Evolutionary conservation across 2,113 vertebrate genomes (phyloP), one percentile per base, ranked within the genome.

Genomic region (Myotis davidii): DNA sequence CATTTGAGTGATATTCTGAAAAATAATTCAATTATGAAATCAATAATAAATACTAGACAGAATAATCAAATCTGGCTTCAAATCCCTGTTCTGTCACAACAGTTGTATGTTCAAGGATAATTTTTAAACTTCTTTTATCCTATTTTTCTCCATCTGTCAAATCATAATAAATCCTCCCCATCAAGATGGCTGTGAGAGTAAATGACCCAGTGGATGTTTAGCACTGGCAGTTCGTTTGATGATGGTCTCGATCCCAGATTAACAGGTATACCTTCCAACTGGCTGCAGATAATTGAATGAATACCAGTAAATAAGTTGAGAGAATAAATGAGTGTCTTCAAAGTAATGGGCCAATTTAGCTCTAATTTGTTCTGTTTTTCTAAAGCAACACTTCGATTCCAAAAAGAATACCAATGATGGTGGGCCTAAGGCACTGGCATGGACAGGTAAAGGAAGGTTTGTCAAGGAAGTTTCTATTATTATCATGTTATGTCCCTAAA

Each of bases 381-480:
- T 88, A 45, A 88, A 37, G 42, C 29, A 67, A 0, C 25, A 14
- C 17, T 9, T 56, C 11, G 42, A 1, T 48, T 81, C 10, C 52
- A 50, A 83, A 64, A 59, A 13, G 6, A 45, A 17, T 4, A 54
- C 2, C 3, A 37, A 0, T 39, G 32, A 29, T 34, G 20, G n/a
- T 34, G 1, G 39, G 2, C 27, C 6, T 67, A 39, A n/a, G 12
- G 18, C 3, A 1, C 9, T 78, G 6, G 0, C 39, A 16, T 13
- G 9, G 42, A 27, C 20, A 56, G 6, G 14, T 27, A 3, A 39
- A 61, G 2, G 20, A 2, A 25, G 9, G 11, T 32, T 12, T 48
- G 27, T 50, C 23, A 94, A 1, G 20, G 14, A 82, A 59, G 25
- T n/a, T 9, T 32, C n/a, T 17, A 9, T 77, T 9, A 25, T 45